A percentile compares a stretch with the other conserved stretches of the same genome.
Conservation (phyloP, 2,888 invertebrate species). For the Trisateles emortualis region DNA sequence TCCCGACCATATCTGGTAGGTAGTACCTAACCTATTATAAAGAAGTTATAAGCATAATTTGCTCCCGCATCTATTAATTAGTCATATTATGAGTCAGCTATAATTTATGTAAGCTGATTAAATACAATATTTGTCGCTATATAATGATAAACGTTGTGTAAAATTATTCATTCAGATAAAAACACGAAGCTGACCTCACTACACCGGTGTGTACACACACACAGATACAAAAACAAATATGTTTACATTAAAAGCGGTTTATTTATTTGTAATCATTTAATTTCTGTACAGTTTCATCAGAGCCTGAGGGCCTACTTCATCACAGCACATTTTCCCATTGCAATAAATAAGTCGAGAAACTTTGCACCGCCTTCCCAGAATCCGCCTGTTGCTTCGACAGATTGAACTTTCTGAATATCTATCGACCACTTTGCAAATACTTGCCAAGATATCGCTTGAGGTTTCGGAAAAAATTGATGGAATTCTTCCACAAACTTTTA, state of each 20-base stretch:
- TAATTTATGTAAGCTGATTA: too few species aligned
- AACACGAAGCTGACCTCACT: background rate
- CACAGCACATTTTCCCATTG: constrained; percentile 11
- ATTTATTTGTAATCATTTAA: constrained; percentile 8
- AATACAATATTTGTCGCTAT: too few species aligned
- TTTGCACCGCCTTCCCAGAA: constrained; percentile 22
- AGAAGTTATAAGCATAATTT: too few species aligned
- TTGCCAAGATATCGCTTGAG: constrained; percentile 39
- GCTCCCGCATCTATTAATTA: too few species aligned
- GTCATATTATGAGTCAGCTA: too few species aligned
- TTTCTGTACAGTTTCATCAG: background rate
- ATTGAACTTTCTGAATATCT: constrained; percentile 52
- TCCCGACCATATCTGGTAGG: too few species aligned
- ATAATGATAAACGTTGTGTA: too few species aligned
- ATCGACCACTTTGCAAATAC: constrained; percentile 49
- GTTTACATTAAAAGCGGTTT: background rate
- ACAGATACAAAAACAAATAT: background rate
- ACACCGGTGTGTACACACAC: too few species aligned
- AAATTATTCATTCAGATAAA: too few species aligned
- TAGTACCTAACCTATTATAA: too few species aligned
- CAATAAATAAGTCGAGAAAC: constrained; percentile 36
- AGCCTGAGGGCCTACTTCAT: background rate
- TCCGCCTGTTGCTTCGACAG: constrained; percentile 50
- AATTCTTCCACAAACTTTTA: constrained; percentile 27
- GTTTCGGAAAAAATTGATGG: constrained; percentile 37